A percentile compares a stretch with the other conserved stretches of the same genome.
phyloP scores from a whole-genome alignment of 2,888 invertebrate genomes.

The Branchellion lobata region DNA sequence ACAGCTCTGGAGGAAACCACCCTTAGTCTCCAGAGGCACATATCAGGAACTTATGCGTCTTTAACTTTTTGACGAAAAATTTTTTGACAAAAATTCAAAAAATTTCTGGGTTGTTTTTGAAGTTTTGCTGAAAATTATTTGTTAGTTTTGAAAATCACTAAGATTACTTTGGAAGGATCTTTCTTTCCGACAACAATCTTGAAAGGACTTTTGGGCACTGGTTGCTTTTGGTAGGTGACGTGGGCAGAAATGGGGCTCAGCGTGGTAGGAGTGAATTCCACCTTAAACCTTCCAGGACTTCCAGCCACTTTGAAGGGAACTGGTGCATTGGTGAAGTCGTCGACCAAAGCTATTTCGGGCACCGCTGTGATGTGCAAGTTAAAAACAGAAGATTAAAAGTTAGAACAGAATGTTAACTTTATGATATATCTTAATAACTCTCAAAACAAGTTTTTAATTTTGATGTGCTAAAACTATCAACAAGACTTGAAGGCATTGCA shows the following conservation, averaged over 20 bases:
- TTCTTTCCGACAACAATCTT: slow-evolving; percentile 2
- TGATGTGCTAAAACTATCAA: no score
- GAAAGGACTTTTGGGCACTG: slow-evolving; percentile 34
- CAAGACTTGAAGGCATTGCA: neutral
- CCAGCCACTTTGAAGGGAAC: neutral
- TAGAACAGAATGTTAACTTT: neutral
- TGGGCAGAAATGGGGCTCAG: slow-evolving; percentile 19
- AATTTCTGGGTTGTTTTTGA: no score
- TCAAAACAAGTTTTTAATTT: no score
- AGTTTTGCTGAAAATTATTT: no score
- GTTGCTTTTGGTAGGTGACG: slow-evolving; percentile 33
- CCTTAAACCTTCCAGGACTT: neutral
- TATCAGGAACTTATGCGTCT: no score
- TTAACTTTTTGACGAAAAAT: neutral
- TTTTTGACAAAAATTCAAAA: neutral
- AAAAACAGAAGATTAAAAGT: neutral
- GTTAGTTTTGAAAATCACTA: no score
- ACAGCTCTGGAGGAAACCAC: no score
- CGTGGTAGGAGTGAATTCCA: neutral
- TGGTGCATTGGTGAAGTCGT: neutral
- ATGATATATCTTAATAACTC: no score
- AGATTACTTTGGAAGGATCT: slow-evolving; percentile 11
- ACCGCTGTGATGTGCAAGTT: neutral
- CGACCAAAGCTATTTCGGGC: neutral
- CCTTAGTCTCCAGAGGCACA: no score